A percentile compares a stretch with the other conserved stretches of the same genome.
Evolutionary conservation across 2,797 vertebrate species (phyloP).

Genomic region (Falco novaeseelandiae): DNA sequence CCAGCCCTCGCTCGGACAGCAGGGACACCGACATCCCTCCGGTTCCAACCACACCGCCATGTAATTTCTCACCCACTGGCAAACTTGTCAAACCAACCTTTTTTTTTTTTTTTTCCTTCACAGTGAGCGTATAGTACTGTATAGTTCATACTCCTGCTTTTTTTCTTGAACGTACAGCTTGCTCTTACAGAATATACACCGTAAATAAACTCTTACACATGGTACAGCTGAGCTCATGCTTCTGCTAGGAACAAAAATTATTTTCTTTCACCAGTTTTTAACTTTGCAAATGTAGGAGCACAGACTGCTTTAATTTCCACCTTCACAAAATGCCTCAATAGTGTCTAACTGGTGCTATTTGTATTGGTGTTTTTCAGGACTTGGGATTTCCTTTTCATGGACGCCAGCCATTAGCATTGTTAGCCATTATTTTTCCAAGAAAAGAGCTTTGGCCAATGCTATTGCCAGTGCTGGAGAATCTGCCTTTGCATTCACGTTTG

Average conservation of each 20-base stretch:
- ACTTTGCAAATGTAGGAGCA: background rate
- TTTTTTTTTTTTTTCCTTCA: too few relatives aligned
- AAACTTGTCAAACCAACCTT: background rate
- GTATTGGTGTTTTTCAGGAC: slow-evolving; percentile 48
- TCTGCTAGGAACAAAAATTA: background rate
- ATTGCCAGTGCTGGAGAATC: slow-evolving; percentile 58
- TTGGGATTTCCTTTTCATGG: slow-evolving; percentile 61
- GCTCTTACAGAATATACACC: background rate
- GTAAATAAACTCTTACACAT: background rate
- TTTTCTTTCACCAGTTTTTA: background rate
- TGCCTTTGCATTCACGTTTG: slow-evolving; percentile 47
- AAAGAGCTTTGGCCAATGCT: slow-evolving; percentile 55
- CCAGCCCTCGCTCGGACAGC: background rate
- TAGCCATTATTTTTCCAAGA: slow-evolving; percentile 59
- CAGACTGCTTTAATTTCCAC: background rate
- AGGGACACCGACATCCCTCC: background rate
- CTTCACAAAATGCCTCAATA: background rate
- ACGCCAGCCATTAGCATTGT: slow-evolving; percentile 59
- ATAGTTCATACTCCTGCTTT: background rate
- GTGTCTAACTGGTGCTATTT: background rate
- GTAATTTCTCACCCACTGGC: background rate
- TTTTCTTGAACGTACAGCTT: background rate
- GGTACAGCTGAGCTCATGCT: background rate
- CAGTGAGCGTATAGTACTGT: background rate
- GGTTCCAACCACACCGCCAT: background rate